Evolutionary conservation across 2,113 vertebrate species (phyloP), one percentile per base, ranked within the genome.

Genomic region (Prionailurus bengalensis): DNA sequence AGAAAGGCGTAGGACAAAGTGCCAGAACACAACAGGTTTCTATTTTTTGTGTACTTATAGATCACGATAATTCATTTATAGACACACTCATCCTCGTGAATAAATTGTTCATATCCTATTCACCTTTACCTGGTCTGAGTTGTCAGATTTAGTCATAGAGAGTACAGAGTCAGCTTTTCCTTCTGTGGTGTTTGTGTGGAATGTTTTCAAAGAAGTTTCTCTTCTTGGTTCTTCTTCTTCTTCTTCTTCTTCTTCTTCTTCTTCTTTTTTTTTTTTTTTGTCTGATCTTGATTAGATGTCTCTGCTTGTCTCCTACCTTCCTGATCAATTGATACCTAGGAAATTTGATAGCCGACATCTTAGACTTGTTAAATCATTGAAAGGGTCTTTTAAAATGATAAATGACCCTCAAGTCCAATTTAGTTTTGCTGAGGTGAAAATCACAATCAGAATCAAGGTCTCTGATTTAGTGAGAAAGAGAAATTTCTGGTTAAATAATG

Each of bases 381-480:
- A 93, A 63, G 58, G 58, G 12, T 23, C 9, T 95, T 95, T 82
- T 53, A 36, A 81, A 91, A 79, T 86, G 45, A 45, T 65, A 79
- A 83, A 36, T 96, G 25, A 3, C 42, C n/a, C 53, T 71, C 16
- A 39, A 92, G 7, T 27, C 33, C 65, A 42, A 17, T n/a, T 85
- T 73, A 89, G 45, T 92, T 84, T 92, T 85, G 45, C 48, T 53
- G 13, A 91, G 16, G 61, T 91, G 21, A 93, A 79, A 70, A n/a
- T 96, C 55, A 63, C 82, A 45, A 4, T 95, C 33, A 63, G n/a
- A 90, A 19, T 91, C 31, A 27, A 19, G 31, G 71, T 79, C 27
- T 85, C 85, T 45, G 31, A 55, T 45, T 19, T 58, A 92, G 65
- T 39, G 48, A 96, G 66, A 21, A 14, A 81, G 55, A 93, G 66